Evolutionary conservation across 23 tunicate species (phyloP).

Genomic region (Trididemnum clinides): DNA sequence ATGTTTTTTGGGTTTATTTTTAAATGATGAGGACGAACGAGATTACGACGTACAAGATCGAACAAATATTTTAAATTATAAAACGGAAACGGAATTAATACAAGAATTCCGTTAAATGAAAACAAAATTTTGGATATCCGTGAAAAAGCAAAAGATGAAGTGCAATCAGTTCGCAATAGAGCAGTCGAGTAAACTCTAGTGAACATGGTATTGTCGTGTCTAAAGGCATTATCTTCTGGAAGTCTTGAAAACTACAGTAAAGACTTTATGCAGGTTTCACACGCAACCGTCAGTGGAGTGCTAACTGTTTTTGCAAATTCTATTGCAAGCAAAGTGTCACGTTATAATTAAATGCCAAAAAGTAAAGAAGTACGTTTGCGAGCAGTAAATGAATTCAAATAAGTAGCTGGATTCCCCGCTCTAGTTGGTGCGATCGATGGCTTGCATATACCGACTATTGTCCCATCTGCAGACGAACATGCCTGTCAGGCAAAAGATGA

Average conservation of each 20-base stretch:
- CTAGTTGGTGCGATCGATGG: neutral
- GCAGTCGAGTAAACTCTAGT: neutral
- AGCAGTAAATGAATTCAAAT: neutral
- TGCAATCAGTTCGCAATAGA: neutral
- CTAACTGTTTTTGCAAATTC: neutral
- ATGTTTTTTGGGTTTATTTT: too few species aligned
- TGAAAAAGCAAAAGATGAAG: neutral
- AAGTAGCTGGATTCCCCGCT: neutral
- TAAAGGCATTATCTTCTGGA: neutral
- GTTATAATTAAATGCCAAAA: neutral
- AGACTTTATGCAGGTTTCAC: neutral
- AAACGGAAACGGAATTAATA: neutral
- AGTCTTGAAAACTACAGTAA: neutral
- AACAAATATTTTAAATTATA: neutral
- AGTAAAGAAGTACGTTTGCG: neutral
- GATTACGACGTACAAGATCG: too few species aligned
- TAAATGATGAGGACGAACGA: too few species aligned
- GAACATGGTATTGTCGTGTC: neutral
- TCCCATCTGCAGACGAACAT: neutral
- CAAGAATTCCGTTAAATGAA: neutral
- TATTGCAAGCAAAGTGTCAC: neutral
- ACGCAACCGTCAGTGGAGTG: neutral
- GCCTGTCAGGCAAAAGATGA: neutral
- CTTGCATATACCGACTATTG: neutral
- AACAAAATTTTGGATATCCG: neutral